These are phyloP conservation scores for Cryptocheilus praepositus DNA, from an alignment of 2,888 invertebrate species.

Conservation along the genomic window DNA sequence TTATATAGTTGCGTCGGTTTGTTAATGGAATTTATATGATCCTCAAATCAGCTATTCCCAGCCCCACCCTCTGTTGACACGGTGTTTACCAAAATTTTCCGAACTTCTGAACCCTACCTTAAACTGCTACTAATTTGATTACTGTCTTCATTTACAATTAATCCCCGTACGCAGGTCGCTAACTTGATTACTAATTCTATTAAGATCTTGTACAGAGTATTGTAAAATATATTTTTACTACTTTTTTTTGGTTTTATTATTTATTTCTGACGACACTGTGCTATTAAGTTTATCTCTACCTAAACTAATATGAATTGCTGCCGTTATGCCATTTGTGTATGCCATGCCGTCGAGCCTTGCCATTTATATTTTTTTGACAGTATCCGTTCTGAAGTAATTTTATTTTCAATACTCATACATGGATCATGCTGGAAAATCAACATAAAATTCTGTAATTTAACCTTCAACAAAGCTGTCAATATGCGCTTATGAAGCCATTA, in stretches of 20 bases:
- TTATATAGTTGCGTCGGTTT: constrained; percentile 42
- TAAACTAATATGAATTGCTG: constrained; percentile 36
- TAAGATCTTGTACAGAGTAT: constrained; percentile 68
- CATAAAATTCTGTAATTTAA: constrained; percentile 44
- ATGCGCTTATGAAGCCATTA: constrained; percentile 59
- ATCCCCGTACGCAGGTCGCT: constrained; percentile 25
- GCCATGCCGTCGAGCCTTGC: constrained; percentile 70
- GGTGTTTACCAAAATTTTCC: constrained; percentile 21
- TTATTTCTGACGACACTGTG: constrained; percentile 59
- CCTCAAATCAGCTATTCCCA: constrained; percentile 36
- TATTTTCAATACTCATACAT: constrained; percentile 64
- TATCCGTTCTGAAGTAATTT: constrained; percentile 41
- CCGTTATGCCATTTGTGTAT: constrained; percentile 56
- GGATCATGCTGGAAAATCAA: constrained; percentile 42
- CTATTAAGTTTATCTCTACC: constrained; percentile 31
- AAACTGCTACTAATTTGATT: constrained; percentile 23
- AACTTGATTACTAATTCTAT: constrained; percentile 35
- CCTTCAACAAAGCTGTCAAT: constrained; percentile 48
- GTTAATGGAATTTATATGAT: constrained; percentile 37
- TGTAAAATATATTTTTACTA: constrained; percentile 71
- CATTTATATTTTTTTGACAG: constrained; percentile 57
- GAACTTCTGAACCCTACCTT: constrained; percentile 22
- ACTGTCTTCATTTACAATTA: constrained; percentile 10
- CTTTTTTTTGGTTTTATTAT: constrained; percentile 64
- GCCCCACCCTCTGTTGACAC: constrained; percentile 19